Evolutionary conservation across 2,888 invertebrate genomes (phyloP).

Genomic region (Sepiola atlantica): DNA sequence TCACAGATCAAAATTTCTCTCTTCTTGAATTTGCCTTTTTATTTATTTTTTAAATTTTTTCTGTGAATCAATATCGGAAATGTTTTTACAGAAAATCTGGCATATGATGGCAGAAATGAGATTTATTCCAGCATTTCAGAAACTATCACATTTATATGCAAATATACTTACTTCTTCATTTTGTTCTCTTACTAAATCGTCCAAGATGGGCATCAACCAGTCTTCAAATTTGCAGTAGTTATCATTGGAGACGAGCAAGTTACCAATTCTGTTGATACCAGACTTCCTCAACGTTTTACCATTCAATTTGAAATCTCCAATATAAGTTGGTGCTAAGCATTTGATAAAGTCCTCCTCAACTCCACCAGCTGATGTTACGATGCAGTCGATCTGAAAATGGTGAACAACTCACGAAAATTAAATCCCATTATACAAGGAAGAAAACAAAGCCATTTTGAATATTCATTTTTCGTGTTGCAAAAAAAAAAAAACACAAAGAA

Average conservation of each 20-base stretch:
- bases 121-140: too few species aligned
- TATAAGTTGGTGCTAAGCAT: slow-evolving; percentile 93
- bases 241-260: slow-evolving; percentile 96
- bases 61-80: too few species aligned
- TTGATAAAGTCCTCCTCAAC: slow-evolving; percentile 99
- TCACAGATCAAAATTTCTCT: too few species aligned
- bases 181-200: slow-evolving; percentile 92
- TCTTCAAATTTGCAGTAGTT: slow-evolving; percentile 98
- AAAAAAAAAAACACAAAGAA: too few species aligned
- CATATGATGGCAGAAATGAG: too few species aligned
- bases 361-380: slow-evolving; percentile 98
- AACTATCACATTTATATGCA: not conserved
- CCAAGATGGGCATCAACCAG: slow-evolving; percentile 95
- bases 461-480: too few species aligned
- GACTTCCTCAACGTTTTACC: slow-evolving; percentile 85
- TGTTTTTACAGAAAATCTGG: too few species aligned
- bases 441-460: not conserved
- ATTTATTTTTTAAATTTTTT: too few species aligned
- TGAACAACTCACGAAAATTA: not conserved
- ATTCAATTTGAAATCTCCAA: slow-evolving; percentile 91
- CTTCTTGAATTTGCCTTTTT: too few species aligned
- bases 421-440: not conserved
- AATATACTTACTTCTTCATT: slow-evolving; percentile 77
- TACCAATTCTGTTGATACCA: slow-evolving; percentile 93
- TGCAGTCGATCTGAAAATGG: slow-evolving; percentile 86